Evolutionary conservation across 1,140 invertebrate species (phyloP), one percentile per base, ranked within the genome.

Genomic region (Drosophila fuyamai): DNA sequence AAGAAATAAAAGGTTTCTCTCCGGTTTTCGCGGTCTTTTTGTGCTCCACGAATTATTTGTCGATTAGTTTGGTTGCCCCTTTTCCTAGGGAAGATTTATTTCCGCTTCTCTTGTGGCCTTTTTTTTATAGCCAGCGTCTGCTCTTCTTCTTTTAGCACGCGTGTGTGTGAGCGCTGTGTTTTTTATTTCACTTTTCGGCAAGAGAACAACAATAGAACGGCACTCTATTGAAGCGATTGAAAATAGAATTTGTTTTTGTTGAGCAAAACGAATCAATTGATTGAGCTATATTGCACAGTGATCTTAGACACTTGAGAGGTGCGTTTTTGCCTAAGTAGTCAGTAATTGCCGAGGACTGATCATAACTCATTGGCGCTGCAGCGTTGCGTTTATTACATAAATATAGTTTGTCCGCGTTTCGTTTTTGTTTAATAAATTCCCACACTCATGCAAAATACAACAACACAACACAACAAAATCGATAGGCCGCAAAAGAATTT

Each of bases 381-480:
- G 59, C 59, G 36, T 58, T n/a, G 5, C 16, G 13, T 62, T 62
- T 60, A 63, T 63, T 63, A 63, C 29, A 63, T 63, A 63, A 63
- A 63, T 63, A 63, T 61, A 63, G 55, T 44, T 63, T 60, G 27
- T 59, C 54, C 59, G 60, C 54, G 50, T 36, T 53, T 53, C 60
- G 60, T 32, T 60, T 63, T 63, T 63, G 60, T 63, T 63, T 60
- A 63, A 63, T 29, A 62, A 62, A 60, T 62, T 62, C 54, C 55
- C 55, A 36, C 48, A 51, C 48, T 53, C 32, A 53, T 53, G 50
- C 29, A 32, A 32, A 32, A 32, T 32, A 32, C 29, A 32, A 32
- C 29, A 32, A 32, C 29, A 32, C 29, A 32, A 32, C 29, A 32
- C 29, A 32, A 32, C 29, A 32, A 32, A 32, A 32, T 32, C 29